Evolutionary conservation across 2,797 vertebrate genomes (phyloP).

Genomic region (Distichodus sexfasciatus): DNA sequence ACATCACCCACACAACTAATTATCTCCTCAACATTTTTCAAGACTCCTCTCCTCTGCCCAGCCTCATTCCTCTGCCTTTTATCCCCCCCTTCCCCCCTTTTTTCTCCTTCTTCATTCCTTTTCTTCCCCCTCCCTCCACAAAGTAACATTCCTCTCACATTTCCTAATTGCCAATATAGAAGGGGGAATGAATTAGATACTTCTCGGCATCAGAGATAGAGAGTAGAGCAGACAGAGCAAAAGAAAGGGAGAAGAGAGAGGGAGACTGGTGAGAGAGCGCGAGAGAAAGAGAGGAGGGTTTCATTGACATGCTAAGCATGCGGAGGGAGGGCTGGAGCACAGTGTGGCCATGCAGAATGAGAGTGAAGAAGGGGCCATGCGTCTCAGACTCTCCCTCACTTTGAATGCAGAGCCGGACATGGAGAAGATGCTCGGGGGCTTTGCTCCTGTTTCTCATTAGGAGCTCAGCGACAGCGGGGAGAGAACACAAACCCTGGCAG

Average conservation of each 20-base stretch:
- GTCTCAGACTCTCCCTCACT: slow-evolving; percentile 23
- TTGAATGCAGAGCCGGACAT: slow-evolving; percentile 32
- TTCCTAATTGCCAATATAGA: slow-evolving; percentile 12
- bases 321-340: slow-evolving; percentile 22
- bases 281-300: background rate
- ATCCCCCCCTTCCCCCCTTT: background rate
- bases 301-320: slow-evolving; percentile 38
- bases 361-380: slow-evolving; percentile 19
- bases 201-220: background rate
- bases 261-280: background rate
- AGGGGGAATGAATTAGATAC: background rate
- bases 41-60: background rate
- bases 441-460: slow-evolving; percentile 47
- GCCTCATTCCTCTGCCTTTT: background rate
- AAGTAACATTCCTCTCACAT: background rate
- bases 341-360: slow-evolving; percentile 47
- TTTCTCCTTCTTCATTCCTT: background rate
- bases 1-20: slow-evolving; percentile 28
- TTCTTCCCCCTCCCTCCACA: background rate
- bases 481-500: slow-evolving; percentile 18
- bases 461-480: slow-evolving; percentile 17
- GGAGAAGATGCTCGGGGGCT: slow-evolving; percentile 22
- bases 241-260: background rate
- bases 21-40: slow-evolving; percentile 24
- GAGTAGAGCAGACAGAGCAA: slow-evolving; percentile 1